A percentile compares a stretch with the other conserved stretches of the same genome.
phyloP scores from a whole-genome alignment of 2,888 invertebrate genomes.

The Noctua comes region DNA sequence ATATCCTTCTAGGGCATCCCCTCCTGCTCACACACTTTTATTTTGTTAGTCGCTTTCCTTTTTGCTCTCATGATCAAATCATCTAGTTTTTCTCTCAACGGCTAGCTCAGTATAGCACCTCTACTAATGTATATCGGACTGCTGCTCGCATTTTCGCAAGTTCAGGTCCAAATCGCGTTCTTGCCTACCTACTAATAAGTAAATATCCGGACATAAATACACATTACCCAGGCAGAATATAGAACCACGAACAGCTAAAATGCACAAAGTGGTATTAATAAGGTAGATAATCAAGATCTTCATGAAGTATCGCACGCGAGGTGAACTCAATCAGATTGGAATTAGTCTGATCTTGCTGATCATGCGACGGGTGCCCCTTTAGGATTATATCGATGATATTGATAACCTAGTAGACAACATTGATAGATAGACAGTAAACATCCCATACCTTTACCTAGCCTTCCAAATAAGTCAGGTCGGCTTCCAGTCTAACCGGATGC shows the following conservation, averaged over 20 bases:
- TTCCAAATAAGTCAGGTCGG: neutral
- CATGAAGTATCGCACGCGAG: conserved; percentile 2
- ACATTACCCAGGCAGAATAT: no score
- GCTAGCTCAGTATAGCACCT: neutral
- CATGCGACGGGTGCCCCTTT: conserved; percentile 2
- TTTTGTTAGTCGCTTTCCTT: neutral
- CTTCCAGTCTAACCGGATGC: neutral
- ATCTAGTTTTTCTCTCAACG: neutral
- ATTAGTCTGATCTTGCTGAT: neutral
- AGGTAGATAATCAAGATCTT: neutral
- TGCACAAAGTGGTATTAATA: neutral
- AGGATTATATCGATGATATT: neutral
- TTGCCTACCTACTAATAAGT: neutral
- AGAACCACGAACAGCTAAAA: no score
- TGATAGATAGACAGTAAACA: no score
- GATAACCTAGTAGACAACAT: neutral
- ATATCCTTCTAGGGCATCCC: neutral
- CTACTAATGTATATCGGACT: neutral
- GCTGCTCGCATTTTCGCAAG: neutral
- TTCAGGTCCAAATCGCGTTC: neutral
- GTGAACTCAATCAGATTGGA: neutral
- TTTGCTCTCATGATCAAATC: neutral
- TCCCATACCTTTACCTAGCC: no score
- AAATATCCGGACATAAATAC: neutral
- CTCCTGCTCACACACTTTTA: neutral